These are phyloP conservation scores for Listronotus bonariensis DNA, from an alignment of 1,140 invertebrate genomes.

Conservation along the genomic window DNA sequence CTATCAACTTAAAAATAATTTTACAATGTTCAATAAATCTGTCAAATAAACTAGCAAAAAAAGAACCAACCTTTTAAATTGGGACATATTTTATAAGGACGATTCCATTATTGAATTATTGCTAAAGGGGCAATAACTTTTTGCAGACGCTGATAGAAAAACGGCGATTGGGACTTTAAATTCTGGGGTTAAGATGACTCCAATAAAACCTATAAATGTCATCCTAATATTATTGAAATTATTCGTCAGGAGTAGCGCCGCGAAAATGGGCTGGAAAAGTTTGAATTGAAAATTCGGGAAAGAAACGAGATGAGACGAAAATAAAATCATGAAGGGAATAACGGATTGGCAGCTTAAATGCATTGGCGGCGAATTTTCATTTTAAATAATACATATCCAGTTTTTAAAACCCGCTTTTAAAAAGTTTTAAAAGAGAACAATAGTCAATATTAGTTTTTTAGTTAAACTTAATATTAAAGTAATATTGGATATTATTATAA, in stretches of 20 bases:
- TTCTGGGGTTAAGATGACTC: constrained; percentile 12
- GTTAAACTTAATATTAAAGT: no score
- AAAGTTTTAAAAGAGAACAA: no score
- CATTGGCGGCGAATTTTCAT: no score
- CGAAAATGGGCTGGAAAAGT: constrained; percentile 12
- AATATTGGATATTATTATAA: no score
- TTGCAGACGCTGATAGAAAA: constrained; percentile 17
- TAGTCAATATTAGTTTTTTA: no score
- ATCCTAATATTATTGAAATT: constrained; percentile 25
- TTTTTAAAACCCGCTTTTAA: no score
- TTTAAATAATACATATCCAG: no score
- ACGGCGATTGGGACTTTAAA: constrained; percentile 11
- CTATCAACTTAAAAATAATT: no score
- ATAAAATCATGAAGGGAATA: constrained; percentile 13
- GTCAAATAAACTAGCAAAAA: no score
- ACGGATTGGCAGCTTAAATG: neutral
- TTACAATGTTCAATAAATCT: no score
- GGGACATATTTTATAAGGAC: neutral
- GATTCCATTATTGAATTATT: constrained; percentile 12
- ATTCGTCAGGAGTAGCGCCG: constrained; percentile 17
- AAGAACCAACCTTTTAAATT: no score
- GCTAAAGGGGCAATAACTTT: constrained; percentile 16
- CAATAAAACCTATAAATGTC: constrained; percentile 24
- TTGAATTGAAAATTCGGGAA: constrained; percentile 20
- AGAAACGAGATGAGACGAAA: constrained; percentile 13